Evolutionary conservation across 2,113 vertebrate genomes (phyloP).

Genomic region (Carassius auratus): DNA sequence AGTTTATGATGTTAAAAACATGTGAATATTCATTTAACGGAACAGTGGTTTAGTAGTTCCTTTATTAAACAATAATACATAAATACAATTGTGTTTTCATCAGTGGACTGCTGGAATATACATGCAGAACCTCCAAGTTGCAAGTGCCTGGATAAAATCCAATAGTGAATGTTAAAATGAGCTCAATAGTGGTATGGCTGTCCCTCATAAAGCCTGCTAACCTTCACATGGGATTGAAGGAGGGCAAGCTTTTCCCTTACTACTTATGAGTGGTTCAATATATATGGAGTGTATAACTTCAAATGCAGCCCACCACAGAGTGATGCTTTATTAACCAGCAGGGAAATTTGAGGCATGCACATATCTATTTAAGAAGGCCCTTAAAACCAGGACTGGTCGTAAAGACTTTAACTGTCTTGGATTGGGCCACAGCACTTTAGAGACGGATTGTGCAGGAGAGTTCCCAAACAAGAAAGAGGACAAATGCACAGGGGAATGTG

Average conservation of each 20-base stretch:
- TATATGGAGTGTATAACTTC: constrained; percentile 16
- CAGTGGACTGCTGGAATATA: background rate
- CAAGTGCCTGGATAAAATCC: background rate
- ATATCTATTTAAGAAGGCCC: constrained; percentile 40
- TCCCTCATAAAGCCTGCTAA: constrained; percentile 24
- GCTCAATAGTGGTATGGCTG: background rate
- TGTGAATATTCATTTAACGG: background rate
- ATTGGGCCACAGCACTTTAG: constrained; percentile 20
- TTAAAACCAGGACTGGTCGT: constrained; percentile 42
- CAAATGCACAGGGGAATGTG: background rate
- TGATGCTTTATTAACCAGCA: constrained; percentile 50
- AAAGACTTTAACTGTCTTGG: constrained; percentile 36
- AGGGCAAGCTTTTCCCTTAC: background rate
- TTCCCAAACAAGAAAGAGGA: constrained; percentile 13
- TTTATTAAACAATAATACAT: background rate
- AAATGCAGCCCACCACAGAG: constrained; percentile 22
- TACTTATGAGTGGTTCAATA: constrained; percentile 16
- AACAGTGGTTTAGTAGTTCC: background rate
- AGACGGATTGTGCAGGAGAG: background rate
- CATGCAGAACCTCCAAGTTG: background rate
- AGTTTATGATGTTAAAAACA: background rate
- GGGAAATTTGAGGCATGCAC: constrained; percentile 49
- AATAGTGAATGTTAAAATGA: background rate
- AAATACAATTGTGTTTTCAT: background rate
- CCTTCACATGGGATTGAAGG: constrained; percentile 10